Conservation (phyloP, 2,888 invertebrate species). For the Axea sp. region DNA sequence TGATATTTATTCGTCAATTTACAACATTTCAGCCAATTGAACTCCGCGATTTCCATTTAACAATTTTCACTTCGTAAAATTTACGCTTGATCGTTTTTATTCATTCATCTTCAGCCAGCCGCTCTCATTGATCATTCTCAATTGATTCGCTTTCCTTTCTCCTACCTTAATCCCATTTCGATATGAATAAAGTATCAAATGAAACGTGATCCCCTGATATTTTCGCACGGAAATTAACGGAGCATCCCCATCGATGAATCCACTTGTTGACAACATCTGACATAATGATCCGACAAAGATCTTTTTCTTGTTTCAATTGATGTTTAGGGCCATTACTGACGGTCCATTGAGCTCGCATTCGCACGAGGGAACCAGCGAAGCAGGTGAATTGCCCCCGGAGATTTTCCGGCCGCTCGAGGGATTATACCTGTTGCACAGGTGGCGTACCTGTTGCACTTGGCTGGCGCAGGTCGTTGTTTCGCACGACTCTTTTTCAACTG, state of each 20-base stretch:
- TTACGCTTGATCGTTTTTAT: no score
- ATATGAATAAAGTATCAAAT: conserved; percentile 2
- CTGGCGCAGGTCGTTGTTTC: conserved; percentile 38
- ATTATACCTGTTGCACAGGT: conserved; percentile 63
- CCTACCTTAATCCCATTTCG: no score
- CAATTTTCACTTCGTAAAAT: no score
- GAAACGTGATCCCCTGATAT: conserved; percentile 12
- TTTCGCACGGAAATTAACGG: conserved; percentile 44
- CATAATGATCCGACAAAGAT: conserved; percentile 47
- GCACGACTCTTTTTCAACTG: no score
- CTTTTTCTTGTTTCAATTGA: conserved; percentile 45
- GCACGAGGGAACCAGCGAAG: conserved; percentile 7
- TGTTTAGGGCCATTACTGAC: conserved; percentile 52
- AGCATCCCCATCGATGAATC: conserved; percentile 5
- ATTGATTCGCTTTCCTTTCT: no score
- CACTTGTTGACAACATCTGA: conserved; percentile 46
- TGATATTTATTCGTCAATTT: no score
- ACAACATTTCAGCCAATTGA: no score
- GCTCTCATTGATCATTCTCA: no score
- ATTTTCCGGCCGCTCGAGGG: conserved; percentile 47
- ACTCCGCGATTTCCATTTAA: no score
- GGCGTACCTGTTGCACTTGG: conserved; percentile 62
- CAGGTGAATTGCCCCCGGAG: conserved; percentile 51
- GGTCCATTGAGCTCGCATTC: conserved; percentile 51
- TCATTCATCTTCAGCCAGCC: no score